Evolutionary conservation across 1,140 invertebrate species (phyloP), one percentile per base, ranked within the genome.

Genomic region (Holotrichia oblita): DNA sequence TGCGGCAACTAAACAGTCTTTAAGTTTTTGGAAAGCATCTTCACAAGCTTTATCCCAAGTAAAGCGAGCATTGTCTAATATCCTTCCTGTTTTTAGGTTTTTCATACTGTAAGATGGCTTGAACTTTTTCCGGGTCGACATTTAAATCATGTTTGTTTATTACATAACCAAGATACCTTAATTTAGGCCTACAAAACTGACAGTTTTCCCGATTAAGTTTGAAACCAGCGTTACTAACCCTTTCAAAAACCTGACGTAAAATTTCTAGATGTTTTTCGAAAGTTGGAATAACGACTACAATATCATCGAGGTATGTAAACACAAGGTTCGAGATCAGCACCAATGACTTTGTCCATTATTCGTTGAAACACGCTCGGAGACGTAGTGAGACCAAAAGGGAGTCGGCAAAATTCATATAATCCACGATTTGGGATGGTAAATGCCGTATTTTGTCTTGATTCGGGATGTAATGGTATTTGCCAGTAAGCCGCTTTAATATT

Each of bases 381-480:
- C 78, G 85, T 86, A 40, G 78, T 77, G 0, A 88, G 78, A 0
- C 87, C 86, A 78, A 87, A 87, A 0, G 87, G 85, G 80, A 87
- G 82, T 0, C 81, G 76, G 6, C 78, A 69, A 76, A 84, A 88
- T 61, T 87, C 76, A 74, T 77, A 87, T 14, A 82, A 79, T 7
- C 84, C 85, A 20, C 77, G 27, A 0, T 84, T 76, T 9, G 82
- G 81, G 40, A 81, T 77, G 20, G 79, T 40, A 41, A 75, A 75
- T n/a, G 75, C 75, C 0, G 75, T 64, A 17, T 59, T 3, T 24
- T 44, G 48, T 22, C 27, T 6, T 8, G 17, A 24, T 0, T 34
- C n/a, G 7, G 73, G 17, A 9, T 14, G 8, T 6, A 77, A 20
- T 1, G 76, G 55, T 17, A 77, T 41, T 64, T 77, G 48, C 48